Evolutionary conservation across 1,140 invertebrate species (phyloP).

Genomic region (Heliconius hermathena): DNA sequence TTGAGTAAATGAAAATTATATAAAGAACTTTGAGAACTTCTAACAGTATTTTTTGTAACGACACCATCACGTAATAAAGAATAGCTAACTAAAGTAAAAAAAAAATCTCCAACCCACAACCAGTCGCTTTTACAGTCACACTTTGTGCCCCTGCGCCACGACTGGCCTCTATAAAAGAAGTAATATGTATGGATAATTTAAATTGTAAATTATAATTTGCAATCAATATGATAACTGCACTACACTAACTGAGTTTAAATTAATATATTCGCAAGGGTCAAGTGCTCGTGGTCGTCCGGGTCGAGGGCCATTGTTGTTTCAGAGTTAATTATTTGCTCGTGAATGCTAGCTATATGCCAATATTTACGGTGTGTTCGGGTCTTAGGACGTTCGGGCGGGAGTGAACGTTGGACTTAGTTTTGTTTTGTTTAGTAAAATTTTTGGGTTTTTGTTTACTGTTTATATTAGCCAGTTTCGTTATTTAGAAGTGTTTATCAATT

Average conservation of each 20-base stretch:
- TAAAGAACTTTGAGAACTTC: too few relatives aligned
- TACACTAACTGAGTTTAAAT: neutral
- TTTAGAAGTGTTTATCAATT: too few relatives aligned
- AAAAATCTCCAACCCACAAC: too few relatives aligned
- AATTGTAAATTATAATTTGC: neutral
- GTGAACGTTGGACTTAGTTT: neutral
- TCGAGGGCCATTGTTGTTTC: slow-evolving; percentile 19
- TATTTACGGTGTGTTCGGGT: neutral
- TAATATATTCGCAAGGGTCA: slow-evolving; percentile 2
- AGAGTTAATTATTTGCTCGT: slow-evolving; percentile 5
- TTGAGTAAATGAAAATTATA: too few relatives aligned
- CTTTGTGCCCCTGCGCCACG: too few relatives aligned
- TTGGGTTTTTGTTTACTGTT: too few relatives aligned
- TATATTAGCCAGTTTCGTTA: too few relatives aligned
- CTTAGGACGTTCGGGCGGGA: neutral
- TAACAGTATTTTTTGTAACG: too few relatives aligned
- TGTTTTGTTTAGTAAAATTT: neutral
- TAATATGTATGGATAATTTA: neutral
- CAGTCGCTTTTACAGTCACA: too few relatives aligned
- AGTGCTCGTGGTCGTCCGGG: neutral
- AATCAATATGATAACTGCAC: neutral
- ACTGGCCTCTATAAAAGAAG: too few relatives aligned
- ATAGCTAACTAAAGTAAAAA: too few relatives aligned
- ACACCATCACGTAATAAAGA: too few relatives aligned
- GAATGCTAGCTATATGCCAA: neutral